These are phyloP conservation scores for Lamprologus speciosus DNA, from an alignment of 2,113 vertebrate genomes.

Conservation along the genomic window DNA sequence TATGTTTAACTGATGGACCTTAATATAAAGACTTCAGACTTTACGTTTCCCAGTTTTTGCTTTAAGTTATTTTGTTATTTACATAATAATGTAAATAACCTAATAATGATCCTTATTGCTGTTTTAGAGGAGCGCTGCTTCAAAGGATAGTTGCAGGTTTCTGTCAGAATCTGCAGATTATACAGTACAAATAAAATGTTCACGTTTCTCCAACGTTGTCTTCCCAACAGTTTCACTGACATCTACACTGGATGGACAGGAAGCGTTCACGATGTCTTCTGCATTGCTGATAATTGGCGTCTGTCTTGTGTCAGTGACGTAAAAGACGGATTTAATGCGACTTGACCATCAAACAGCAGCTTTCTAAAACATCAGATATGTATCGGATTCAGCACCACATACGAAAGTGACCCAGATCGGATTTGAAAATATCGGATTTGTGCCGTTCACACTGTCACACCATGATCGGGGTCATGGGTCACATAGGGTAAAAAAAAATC, in stretches of 20 bases:
- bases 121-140: rapidly evolving
- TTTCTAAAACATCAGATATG: rapidly evolving
- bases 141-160: too few relatives aligned
- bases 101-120: not conserved
- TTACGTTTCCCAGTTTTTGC: too few relatives aligned
- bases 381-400: rapidly evolving
- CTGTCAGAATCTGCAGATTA: too few relatives aligned
- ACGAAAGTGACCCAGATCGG: rapidly evolving
- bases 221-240: rapidly evolving
- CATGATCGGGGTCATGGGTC: not conserved
- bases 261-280: rapidly evolving
- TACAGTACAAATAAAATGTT: rapidly evolving
- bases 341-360: rapidly evolving
- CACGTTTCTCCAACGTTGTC: not conserved
- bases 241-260: rapidly evolving
- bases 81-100: too few relatives aligned
- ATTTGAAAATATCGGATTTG: not conserved
- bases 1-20: too few relatives aligned
- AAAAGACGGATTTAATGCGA: not conserved
- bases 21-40: too few relatives aligned
- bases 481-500: rapidly evolving
- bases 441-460: rapidly evolving
- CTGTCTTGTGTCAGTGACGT: rapidly evolving
- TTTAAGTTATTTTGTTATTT: too few relatives aligned
- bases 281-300: not conserved